phyloP scores from a whole-genome alignment of 2,797 vertebrate genomes.

The Cyprinodon diabolis region DNA sequence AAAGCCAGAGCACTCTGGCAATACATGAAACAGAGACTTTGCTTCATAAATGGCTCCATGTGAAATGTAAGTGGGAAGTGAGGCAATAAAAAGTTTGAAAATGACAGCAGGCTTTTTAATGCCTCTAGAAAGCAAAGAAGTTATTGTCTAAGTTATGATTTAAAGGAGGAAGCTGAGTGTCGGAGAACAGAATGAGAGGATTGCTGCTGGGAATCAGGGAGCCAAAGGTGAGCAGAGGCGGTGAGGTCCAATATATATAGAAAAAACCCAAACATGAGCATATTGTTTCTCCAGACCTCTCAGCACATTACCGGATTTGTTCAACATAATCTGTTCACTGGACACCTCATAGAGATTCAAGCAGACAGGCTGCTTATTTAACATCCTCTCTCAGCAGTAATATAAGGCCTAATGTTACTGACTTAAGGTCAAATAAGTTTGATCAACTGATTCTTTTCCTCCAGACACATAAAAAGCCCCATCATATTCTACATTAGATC shows the following conservation, averaged over 20 bases:
- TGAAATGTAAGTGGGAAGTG: constrained; percentile 28
- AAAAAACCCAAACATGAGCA: constrained; percentile 17
- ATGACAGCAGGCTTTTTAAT: constrained; percentile 13
- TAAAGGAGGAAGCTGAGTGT: constrained; percentile 14
- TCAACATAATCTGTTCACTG: constrained; percentile 49
- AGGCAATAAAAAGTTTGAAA: constrained; percentile 30
- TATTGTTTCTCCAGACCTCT: constrained; percentile 12
- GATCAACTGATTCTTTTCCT: no score
- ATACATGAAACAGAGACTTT: constrained; percentile 28
- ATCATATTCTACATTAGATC: no score
- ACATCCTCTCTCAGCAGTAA: constrained; percentile 18
- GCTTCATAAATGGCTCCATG: constrained; percentile 15
- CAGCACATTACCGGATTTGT: constrained; percentile 21
- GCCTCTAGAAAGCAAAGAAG: constrained; percentile 6
- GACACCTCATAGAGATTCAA: constrained; percentile 38
- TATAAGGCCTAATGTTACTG: constrained; percentile 3
- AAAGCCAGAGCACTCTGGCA: constrained; percentile 25
- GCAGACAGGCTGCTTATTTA: constrained; percentile 60
- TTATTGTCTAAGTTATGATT: constrained; percentile 13
- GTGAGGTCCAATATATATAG: constrained; percentile 16
- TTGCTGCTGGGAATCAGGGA: constrained; percentile 12
- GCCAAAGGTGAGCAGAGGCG: constrained; percentile 23
- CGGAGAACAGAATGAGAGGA: constrained; percentile 3
- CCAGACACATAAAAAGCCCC: no score
- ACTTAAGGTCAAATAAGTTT: background rate